Percentiles rank a stretch among this genome's conserved stretches.
Evolutionary conservation across 1,140 invertebrate species (phyloP).

Genomic region (Temnothorax longispinosus): DNA sequence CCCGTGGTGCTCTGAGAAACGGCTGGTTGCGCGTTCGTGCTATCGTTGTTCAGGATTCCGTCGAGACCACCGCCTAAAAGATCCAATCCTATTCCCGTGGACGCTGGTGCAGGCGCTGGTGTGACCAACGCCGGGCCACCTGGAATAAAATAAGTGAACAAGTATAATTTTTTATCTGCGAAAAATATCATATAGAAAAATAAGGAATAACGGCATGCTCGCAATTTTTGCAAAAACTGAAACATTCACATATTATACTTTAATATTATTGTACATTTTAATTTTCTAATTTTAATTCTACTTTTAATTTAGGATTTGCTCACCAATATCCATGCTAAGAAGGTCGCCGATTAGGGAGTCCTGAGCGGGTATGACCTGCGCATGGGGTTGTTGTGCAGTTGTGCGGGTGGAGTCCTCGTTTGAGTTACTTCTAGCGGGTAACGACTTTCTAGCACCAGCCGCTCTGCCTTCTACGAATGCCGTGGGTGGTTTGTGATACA

Average conservation of each 20-base stretch:
- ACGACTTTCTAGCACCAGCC: conserved; percentile 89
- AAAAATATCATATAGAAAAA: background rate
- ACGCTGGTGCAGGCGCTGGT: conserved; percentile 82
- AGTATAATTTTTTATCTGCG: background rate
- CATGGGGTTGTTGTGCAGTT: conserved; percentile 77
- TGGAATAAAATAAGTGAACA: conserved; percentile 54
- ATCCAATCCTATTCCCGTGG: conserved; percentile 91
- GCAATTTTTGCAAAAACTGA: background rate
- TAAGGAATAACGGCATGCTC: background rate
- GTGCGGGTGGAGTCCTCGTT: conserved; percentile 84
- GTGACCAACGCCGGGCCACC: conserved; percentile 85
- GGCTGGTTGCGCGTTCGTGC: conserved; percentile 80
- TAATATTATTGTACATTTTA: background rate
- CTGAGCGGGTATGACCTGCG: conserved; percentile 90
- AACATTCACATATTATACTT: conserved; percentile 1
- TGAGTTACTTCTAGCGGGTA: conserved; percentile 87
- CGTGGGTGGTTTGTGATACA: conserved; percentile 99
- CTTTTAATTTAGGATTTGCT: conserved; percentile 78
- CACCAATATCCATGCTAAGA: conserved; percentile 97
- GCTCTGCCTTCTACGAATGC: conserved; percentile 98
- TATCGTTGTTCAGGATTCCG: conserved; percentile 80
- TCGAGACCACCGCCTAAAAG: conserved; percentile 89
- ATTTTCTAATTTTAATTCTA: background rate
- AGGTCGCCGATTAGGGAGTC: conserved; percentile 99
- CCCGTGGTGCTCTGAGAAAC: conserved; percentile 88